Evolutionary conservation across 1,140 invertebrate species (phyloP), one percentile per base, ranked within the genome.

Genomic region (Cepaea nemoralis): DNA sequence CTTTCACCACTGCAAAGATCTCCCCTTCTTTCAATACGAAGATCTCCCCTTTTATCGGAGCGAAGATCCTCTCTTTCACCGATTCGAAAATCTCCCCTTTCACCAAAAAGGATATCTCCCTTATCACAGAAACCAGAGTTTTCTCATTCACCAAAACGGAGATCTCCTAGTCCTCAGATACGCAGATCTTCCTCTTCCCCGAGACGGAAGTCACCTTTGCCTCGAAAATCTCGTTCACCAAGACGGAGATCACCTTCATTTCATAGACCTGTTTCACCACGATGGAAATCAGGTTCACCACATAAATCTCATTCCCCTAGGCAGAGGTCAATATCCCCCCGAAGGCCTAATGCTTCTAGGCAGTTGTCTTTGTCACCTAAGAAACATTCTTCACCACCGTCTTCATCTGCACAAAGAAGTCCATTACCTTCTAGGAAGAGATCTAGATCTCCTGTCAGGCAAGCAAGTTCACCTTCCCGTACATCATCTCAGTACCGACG

Each of bases 361-460:
- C 59, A 31, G 22, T 63, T 22, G 50, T 63, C 75, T 42, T 1
- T 63, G 31, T 79, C 77, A 35, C 59, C 66, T 0, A 66, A 37
- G 27, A 40, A 24, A 39, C 24, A 14, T 69, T 14, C 69, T 40
- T 69, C 63, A 50, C 77, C 77, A 40, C 67, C 63, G 55, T 37
- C 75, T 40, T 19, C 37, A 14, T 77, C 75, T 31, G 50, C 75
- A 55, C 5, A 12, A 59, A 77, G 55, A 24, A 77, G 75, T 5
- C 42, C 71, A 33, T 45, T 74, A 1, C 33, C 40, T 37, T 45
- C 40, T 14, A 59, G 31, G 35, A 76, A 45, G 39, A 77, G 75
- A 77, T 63, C 75, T 77, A 12, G n/a, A 50, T 59, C 75, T 55
- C 75, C 75, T 5, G 24, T 37, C 24, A 33, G 50, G n/a, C 40